Conservation (phyloP, 2,888 invertebrate species). For the Seira sanloemensis region DNA sequence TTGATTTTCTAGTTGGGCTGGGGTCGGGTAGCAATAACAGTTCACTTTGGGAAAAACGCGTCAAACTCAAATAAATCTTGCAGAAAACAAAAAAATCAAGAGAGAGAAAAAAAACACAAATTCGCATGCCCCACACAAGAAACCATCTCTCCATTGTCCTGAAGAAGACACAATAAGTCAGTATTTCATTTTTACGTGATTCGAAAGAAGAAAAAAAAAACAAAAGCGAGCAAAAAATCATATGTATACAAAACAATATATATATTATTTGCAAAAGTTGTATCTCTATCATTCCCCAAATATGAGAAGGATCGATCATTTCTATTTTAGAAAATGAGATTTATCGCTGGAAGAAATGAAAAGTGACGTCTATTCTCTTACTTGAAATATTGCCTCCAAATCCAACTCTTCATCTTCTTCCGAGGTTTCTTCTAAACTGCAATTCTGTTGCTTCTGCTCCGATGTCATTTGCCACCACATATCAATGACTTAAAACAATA, state of each 20-base stretch:
- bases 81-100: not conserved
- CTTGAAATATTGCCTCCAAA: slow-evolving; percentile 71
- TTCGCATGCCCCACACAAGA: not conserved
- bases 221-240: no score
- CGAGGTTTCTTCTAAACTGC: slow-evolving; percentile 22
- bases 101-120: not conserved
- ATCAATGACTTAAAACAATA: no score
- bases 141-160: no score
- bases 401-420: slow-evolving; percentile 72
- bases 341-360: not conserved
- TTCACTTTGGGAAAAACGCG: not conserved
- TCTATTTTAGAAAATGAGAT: slow-evolving; percentile 6
- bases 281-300: not conserved
- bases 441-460: slow-evolving; percentile 41
- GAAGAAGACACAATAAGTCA: no score
- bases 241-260: not conserved
- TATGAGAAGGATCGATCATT: not conserved
- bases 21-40: no score
- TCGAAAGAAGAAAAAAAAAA: no score
- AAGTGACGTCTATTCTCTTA: slow-evolving; percentile 58
- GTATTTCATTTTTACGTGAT: no score
- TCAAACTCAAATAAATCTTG: not conserved
- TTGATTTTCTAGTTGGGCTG: no score
- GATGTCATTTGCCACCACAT: slow-evolving; percentile 57
- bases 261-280: not conserved